These are phyloP conservation scores for Myrmecophaga tridactyla DNA, from an alignment of 2,113 vertebrate genomes.

Conservation along the genomic window DNA sequence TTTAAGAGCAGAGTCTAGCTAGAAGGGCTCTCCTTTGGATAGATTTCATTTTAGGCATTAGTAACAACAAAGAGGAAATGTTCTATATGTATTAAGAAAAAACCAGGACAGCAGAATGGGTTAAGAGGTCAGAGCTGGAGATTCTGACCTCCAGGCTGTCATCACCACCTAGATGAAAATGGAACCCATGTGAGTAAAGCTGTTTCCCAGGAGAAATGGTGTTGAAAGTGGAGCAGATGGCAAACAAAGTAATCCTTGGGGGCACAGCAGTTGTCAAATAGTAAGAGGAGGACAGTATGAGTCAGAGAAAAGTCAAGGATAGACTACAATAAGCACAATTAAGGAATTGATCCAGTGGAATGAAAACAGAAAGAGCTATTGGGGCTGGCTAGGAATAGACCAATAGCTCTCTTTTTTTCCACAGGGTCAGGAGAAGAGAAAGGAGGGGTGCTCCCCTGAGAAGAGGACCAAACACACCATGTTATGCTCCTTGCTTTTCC, in stretches of 20 bases:
- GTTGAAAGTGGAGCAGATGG: slow-evolving; percentile 46
- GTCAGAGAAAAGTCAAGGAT: slow-evolving; percentile 44
- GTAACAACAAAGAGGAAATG: background rate
- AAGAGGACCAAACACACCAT: background rate
- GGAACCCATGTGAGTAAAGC: background rate
- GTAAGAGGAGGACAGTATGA: background rate
- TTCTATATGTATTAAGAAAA: background rate
- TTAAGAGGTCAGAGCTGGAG: background rate
- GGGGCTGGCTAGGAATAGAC: background rate
- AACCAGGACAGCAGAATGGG: background rate
- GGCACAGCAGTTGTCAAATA: background rate
- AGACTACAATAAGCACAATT: background rate
- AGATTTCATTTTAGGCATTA: background rate
- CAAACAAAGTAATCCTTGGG: slow-evolving; percentile 29
- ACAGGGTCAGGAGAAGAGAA: background rate
- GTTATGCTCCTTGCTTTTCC: background rate
- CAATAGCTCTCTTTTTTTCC: background rate
- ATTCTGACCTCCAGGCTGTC: background rate
- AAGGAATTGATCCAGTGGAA: background rate
- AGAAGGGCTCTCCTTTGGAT: background rate
- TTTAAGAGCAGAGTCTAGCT: background rate
- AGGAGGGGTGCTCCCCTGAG: background rate
- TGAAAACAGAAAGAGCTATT: background rate
- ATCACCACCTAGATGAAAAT: background rate
- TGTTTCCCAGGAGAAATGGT: slow-evolving; percentile 31